Evolutionary conservation across 2,888 invertebrate genomes (phyloP).

Genomic region (Charanyca ferruginea): DNA sequence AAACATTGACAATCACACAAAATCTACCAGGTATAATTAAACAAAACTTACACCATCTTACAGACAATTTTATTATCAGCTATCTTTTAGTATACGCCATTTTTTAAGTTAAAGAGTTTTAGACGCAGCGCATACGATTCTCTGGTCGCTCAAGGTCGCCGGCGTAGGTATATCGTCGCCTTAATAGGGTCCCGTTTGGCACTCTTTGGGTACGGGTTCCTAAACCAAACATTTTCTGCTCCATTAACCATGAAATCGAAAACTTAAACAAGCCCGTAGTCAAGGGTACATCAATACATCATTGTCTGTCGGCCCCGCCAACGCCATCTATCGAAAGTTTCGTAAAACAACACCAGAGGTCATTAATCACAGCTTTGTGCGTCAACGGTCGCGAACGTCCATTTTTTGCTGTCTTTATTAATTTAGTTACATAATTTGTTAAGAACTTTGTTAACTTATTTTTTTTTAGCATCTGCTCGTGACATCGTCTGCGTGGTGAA

Average conservation of each 20-base stretch:
- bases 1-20: no score
- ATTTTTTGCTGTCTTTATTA: slow-evolving; percentile 31
- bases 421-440: slow-evolving; percentile 23
- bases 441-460: background rate
- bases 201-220: no score
- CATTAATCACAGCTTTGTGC: slow-evolving; percentile 47
- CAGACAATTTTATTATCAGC: no score
- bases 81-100: no score
- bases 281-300: slow-evolving; percentile 33
- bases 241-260: slow-evolving; percentile 2
- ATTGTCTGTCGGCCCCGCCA: slow-evolving; percentile 31
- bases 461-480: background rate
- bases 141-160: no score
- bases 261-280: slow-evolving; percentile 16
- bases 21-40: no score
- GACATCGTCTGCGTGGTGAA: background rate
- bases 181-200: no score
- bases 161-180: no score
- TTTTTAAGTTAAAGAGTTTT: no score
- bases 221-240: no score
- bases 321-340: slow-evolving; percentile 45
- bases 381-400: background rate
- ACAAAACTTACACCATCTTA: no score
- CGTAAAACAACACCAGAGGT: slow-evolving; percentile 29
- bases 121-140: no score